Base-by-base conservation (phyloP, 2,797 vertebrate species). In the Siniperca obscura region DNA sequence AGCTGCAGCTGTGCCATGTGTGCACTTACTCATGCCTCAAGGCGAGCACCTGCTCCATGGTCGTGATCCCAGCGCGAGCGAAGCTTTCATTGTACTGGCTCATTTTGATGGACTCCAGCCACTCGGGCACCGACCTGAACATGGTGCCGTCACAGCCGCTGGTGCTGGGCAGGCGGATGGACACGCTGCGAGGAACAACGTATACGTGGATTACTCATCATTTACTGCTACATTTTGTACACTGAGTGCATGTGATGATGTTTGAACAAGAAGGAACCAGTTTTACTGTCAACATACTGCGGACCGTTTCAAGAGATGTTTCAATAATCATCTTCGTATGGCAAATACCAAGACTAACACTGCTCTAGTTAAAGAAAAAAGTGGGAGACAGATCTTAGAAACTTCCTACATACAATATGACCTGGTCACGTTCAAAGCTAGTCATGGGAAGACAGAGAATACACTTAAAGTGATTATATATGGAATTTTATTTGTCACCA, bases 91-190 rank as follows among this genome's bases (percentile, higher is more conserved):
- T 96, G 93, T 99, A 99, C 89, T 99, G 98, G 60, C 95, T 96
- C 98, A 99, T 99, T 85, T 97, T 97, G 94, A 99, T 98, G 90
- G 98, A 99, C 71, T 98, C 98, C 80, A 99, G 94, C 98, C 98
- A 99, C 92, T 99, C 98, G 0, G 97, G 89, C 76, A 99, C 97
- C 0, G 97, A 97, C 80, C 96, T 95, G 94, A 99, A 98, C 67
- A 96, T 95, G 88, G 96, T 91, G 0, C 97, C 96, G 80, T 98
- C 97, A 0, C 96, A 95, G 86, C 97, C 98, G 0, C 97, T 97
- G 91, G 97, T 98, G 95, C 98, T 99, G 85, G 98, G 98, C 82
- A 99, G 93, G 44, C 98, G 97, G 94, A 99, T 99, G 90, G 98
- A 99, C 65, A 98, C 95, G 0, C 98, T 99, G 94, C 1, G 0